Conservation (phyloP, 2,888 invertebrate species). For the Ophion obscuratus region DNA sequence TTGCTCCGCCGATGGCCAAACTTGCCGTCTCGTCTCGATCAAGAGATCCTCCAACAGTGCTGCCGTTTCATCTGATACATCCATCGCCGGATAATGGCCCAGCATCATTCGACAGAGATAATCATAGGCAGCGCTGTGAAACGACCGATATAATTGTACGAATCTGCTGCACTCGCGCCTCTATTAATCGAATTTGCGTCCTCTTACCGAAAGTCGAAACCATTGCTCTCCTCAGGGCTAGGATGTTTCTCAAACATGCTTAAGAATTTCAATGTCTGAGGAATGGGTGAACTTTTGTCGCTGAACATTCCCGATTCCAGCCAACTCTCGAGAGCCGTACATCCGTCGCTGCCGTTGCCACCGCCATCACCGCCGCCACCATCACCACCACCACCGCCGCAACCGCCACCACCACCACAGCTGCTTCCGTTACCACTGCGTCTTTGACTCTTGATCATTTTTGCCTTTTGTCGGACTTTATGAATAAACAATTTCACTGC, state of each 20-base stretch:
- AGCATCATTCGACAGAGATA: constrained; percentile 74
- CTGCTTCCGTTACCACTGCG: neutral
- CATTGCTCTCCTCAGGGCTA: constrained; percentile 71
- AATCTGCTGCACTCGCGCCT: neutral
- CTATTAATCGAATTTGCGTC: neutral
- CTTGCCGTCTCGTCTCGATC: constrained; percentile 67
- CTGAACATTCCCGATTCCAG: constrained; percentile 71
- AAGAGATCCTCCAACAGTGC: constrained; percentile 69
- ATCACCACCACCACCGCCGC: too few species aligned
- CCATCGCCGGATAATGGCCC: constrained; percentile 63
- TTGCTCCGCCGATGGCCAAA: constrained; percentile 68
- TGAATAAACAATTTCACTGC: constrained; percentile 74
- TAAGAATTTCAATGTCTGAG: constrained; percentile 78
- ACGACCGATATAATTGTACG: too few species aligned
- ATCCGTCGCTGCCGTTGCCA: neutral
- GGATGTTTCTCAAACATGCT: constrained; percentile 78
- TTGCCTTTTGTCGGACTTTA: constrained; percentile 72
- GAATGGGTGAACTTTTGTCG: constrained; percentile 70
- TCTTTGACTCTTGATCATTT: constrained; percentile 39
- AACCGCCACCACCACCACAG: constrained; percentile 10
- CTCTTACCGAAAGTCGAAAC: constrained; percentile 72
- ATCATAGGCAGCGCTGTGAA: constrained; percentile 76
- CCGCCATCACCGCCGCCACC: constrained; percentile 31
- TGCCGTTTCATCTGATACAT: constrained; percentile 68
- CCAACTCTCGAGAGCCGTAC: constrained; percentile 73